Evolutionary conservation across 2,113 vertebrate species (phyloP).

Genomic region (Hemichromis elongatus): DNA sequence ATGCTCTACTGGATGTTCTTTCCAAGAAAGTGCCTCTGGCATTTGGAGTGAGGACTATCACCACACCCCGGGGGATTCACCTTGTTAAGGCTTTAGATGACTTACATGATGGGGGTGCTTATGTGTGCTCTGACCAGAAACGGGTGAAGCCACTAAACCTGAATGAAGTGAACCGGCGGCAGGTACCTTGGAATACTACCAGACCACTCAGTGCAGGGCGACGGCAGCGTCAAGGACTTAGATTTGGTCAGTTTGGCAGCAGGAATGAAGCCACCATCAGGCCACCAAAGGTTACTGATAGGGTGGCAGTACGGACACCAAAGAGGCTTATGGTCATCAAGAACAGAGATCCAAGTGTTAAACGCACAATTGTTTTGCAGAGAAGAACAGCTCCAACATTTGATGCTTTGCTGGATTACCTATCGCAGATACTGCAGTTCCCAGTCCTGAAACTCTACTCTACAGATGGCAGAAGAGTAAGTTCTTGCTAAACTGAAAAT

Average conservation of each 20-base stretch:
- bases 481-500: slow-evolving; percentile 26
- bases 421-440: slow-evolving; percentile 83
- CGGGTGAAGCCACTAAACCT: slow-evolving; percentile 89
- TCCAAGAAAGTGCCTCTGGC: slow-evolving; percentile 90
- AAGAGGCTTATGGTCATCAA: slow-evolving; percentile 83
- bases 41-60: slow-evolving; percentile 95
- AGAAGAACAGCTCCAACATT: slow-evolving; percentile 82
- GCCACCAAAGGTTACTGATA: slow-evolving; percentile 45
- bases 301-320: slow-evolving; percentile 69
- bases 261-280: slow-evolving; percentile 42
- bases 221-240: slow-evolving; percentile 15
- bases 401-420: slow-evolving; percentile 82
- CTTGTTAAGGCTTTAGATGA: slow-evolving; percentile 81
- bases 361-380: slow-evolving; percentile 74
- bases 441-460: slow-evolving; percentile 86
- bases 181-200: slow-evolving; percentile 86
- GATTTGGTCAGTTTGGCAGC: slow-evolving; percentile 23
- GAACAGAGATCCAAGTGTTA: slow-evolving; percentile 79
- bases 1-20: slow-evolving; percentile 86
- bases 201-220: slow-evolving; percentile 63
- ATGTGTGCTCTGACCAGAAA: slow-evolving; percentile 88
- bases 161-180: slow-evolving; percentile 75
- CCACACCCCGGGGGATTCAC: slow-evolving; percentile 85
- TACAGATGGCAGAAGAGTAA: slow-evolving; percentile 87
- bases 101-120: slow-evolving; percentile 88